Evolutionary conservation across 2,113 vertebrate species (phyloP).

Genomic region (Cyprinodon variegatus): DNA sequence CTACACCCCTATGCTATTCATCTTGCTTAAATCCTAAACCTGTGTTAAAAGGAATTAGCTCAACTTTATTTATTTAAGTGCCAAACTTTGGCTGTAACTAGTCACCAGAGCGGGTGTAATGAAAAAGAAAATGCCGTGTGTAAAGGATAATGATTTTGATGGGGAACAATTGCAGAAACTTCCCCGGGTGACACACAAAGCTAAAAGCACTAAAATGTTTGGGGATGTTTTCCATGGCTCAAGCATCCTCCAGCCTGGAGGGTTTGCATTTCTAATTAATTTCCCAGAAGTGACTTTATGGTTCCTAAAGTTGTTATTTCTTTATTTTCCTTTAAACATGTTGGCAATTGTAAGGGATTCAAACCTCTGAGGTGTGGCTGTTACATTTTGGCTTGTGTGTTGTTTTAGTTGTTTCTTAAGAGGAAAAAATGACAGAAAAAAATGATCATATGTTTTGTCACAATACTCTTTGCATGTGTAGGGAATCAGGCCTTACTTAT

Average conservation of each 20-base stretch:
- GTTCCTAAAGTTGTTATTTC: slow-evolving; percentile 59
- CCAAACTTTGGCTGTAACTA: slow-evolving; percentile 48
- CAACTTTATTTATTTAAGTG: slow-evolving; percentile 63
- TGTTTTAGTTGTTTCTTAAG: slow-evolving; percentile 25
- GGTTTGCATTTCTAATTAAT: slow-evolving; percentile 66
- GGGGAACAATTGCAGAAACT: slow-evolving; percentile 64
- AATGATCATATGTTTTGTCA: slow-evolving; percentile 1
- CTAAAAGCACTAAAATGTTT: slow-evolving; percentile 71
- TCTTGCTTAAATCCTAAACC: slow-evolving; percentile 54
- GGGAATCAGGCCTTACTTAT: neutral
- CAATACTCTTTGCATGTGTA: slow-evolving; percentile 10
- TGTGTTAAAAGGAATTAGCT: slow-evolving; percentile 55
- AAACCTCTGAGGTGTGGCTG: slow-evolving; percentile 48
- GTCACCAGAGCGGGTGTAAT: slow-evolving; percentile 47
- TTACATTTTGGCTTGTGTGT: slow-evolving; percentile 14
- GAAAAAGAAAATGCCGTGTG: slow-evolving; percentile 65
- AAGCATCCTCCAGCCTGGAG: slow-evolving; percentile 9
- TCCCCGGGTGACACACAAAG: slow-evolving; percentile 64
- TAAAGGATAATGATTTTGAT: slow-evolving; percentile 66
- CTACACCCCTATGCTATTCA: slow-evolving; percentile 39
- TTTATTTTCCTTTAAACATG: slow-evolving; percentile 42
- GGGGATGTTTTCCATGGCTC: slow-evolving; percentile 57
- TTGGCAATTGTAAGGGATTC: slow-evolving; percentile 31
- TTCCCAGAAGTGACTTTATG: slow-evolving; percentile 68
- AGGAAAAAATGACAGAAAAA: neutral